phyloP scores from a whole-genome alignment of 2,888 invertebrate species.

The Pterostichus niger region DNA sequence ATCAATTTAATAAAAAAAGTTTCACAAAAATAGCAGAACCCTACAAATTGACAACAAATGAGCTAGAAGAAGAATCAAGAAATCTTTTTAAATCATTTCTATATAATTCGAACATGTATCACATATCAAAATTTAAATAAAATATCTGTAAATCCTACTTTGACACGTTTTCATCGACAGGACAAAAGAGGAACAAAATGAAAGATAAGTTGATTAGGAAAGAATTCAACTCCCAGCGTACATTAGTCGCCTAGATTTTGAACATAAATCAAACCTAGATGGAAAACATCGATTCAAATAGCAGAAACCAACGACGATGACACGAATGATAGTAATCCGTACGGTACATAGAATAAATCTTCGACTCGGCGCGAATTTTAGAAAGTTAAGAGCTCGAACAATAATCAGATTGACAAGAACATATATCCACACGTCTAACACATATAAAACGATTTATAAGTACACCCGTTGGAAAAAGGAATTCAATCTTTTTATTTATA shows the following conservation, averaged over 20 bases:
- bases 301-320: conserved; percentile 29
- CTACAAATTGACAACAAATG: too few species aligned
- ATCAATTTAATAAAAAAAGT: too few species aligned
- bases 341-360: conserved; percentile 53
- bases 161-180: too few species aligned
- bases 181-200: too few species aligned
- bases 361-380: conserved; percentile 25
- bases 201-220: neutral
- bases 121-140: too few species aligned
- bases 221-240: conserved; percentile 22
- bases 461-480: neutral
- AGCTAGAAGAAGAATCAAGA: too few species aligned
- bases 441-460: too few species aligned
- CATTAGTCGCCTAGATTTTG: conserved; percentile 1
- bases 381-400: conserved; percentile 32
- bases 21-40: too few species aligned
- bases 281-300: conserved; percentile 32
- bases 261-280: conserved; percentile 54
- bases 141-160: too few species aligned
- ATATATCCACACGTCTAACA: conserved; percentile 13
- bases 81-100: too few species aligned
- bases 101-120: too few species aligned
- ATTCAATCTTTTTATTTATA: too few species aligned
- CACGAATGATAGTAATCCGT: conserved; percentile 45
- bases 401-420: conserved; percentile 62